Evolutionary conservation across 2,113 vertebrate species (phyloP).

Genomic region (Sakesphorus luctuosus): DNA sequence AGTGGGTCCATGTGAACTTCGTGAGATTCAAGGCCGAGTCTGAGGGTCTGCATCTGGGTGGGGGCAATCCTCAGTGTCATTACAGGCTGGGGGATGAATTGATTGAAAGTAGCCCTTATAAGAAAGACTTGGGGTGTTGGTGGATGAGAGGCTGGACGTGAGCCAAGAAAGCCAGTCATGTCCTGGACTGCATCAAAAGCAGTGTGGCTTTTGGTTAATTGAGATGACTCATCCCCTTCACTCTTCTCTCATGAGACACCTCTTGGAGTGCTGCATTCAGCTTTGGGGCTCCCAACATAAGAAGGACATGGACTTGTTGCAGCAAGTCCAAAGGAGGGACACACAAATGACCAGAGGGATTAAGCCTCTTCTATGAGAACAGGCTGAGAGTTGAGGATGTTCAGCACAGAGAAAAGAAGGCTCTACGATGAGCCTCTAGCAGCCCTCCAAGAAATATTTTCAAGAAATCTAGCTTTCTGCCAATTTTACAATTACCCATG

Average conservation of each 20-base stretch:
- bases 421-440: accelerated
- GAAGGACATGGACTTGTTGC: not conserved
- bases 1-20: too few relatives aligned
- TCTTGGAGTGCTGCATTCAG: too few relatives aligned
- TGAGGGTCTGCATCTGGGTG: not conserved
- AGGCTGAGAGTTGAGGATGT: not conserved
- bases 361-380: not conserved
- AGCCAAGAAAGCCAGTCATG: not conserved
- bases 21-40: not conserved
- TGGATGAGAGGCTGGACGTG: not conserved
- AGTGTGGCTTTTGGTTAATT: accelerated
- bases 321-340: not conserved
- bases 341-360: not conserved
- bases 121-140: not conserved
- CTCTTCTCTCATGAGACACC: not conserved
- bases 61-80: accelerated
- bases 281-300: not conserved
- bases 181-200: not conserved
- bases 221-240: not conserved
- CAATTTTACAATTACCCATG: not conserved
- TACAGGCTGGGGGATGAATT: not conserved
- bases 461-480: not conserved
- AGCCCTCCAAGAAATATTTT: not conserved
- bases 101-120: accelerated
- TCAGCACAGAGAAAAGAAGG: not conserved